These are phyloP conservation scores for Drosophila picticornis DNA, from an alignment of 2,888 invertebrate genomes.

Conservation along the genomic window DNA sequence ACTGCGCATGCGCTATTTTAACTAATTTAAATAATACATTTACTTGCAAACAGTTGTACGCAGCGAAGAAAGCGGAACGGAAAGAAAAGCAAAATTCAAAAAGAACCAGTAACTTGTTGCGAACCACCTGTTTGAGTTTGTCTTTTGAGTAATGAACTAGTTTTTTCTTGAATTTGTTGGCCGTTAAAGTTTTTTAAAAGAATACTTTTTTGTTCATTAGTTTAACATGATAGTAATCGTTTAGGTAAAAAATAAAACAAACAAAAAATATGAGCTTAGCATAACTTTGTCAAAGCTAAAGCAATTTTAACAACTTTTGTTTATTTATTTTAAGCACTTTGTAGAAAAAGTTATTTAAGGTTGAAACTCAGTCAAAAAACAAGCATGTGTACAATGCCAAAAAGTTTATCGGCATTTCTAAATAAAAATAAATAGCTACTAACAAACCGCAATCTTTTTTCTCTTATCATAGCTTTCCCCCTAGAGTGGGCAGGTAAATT, in stretches of 20 bases:
- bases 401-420: background rate
- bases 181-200: too few relatives aligned
- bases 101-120: slow-evolving; percentile 13
- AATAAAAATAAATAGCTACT: background rate
- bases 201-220: too few relatives aligned
- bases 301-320: background rate
- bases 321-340: background rate
- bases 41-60: background rate
- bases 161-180: background rate
- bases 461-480: background rate
- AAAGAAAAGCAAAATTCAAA: background rate
- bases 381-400: background rate
- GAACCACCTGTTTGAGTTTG: slow-evolving; percentile 17
- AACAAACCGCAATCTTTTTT: background rate
- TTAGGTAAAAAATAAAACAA: background rate
- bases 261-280: background rate
- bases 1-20: slow-evolving; percentile 26
- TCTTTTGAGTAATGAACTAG: slow-evolving; percentile 1
- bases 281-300: background rate
- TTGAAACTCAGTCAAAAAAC: background rate
- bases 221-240: background rate
- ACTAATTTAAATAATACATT: background rate
- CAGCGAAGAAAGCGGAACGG: slow-evolving; percentile 2
- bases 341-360: background rate
- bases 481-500: background rate